These are phyloP conservation scores for Oscheius sp. DNA, from an alignment of 2,888 invertebrate species.

Conservation along the genomic window DNA sequence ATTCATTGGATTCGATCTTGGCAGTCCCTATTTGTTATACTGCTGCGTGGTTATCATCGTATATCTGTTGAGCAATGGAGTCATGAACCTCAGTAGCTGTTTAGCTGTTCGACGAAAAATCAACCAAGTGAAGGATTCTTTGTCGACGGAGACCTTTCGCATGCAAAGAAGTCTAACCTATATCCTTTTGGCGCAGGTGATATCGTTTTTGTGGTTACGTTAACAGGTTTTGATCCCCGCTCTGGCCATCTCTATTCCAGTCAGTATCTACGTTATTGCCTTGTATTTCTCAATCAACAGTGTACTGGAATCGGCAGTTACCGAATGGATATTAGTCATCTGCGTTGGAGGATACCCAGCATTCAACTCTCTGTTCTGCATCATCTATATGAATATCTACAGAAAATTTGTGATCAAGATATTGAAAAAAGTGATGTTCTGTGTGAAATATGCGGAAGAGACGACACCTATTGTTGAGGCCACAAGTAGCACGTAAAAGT, in stretches of 20 bases:
- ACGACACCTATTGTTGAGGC: no score
- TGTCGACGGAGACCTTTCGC: background rate
- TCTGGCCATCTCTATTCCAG: background rate
- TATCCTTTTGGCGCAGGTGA: background rate
- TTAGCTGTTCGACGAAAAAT: background rate
- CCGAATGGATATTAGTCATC: background rate
- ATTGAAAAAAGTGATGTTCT: background rate
- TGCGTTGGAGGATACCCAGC: background rate
- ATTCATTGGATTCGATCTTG: background rate
- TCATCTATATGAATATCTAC: background rate
- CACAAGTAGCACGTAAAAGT: no score
- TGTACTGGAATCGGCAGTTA: background rate
- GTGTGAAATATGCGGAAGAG: no score
- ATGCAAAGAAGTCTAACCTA: constrained; percentile 6
- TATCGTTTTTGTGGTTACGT: background rate
- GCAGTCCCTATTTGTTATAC: background rate
- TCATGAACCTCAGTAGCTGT: background rate
- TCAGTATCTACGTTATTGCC: background rate
- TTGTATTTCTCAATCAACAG: background rate
- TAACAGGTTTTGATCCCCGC: background rate
- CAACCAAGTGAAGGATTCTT: background rate
- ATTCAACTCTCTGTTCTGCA: background rate
- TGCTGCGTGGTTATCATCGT: background rate
- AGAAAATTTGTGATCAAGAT: background rate
- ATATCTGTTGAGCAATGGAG: background rate